Base-by-base conservation (phyloP, 2,113 vertebrate genomes). In the Bambusicola thoracicus region DNA sequence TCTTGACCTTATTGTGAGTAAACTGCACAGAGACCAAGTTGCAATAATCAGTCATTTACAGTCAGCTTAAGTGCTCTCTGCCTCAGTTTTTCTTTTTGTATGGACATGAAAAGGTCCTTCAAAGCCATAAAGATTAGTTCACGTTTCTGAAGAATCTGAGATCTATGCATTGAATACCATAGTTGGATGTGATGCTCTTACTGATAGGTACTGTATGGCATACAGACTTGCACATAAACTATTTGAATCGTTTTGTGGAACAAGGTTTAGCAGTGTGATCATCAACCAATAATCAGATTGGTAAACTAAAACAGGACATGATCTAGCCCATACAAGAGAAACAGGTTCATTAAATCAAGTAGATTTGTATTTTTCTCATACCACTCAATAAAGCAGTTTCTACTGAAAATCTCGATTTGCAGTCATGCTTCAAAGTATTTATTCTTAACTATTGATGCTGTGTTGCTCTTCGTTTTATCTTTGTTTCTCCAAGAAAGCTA, bases 1-100 rank as follows among this genome's bases (percentile, higher is more conserved):
- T 86, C 92, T 96, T 92, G 92, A 88, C 93, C 8, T 95, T 90
- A 83, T 72, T 93, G 87, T 85, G 76, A 85, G 85, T 80, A 94
- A 94, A 93, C 80, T 70, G 85, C 95, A 92, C 25, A 92, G 93
- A 82, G 94, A 93, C 72, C 0, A 1, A 94, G 51, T 83, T 65
- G 92, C 79, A 63, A 69, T 49, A 94, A 53, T 73, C 76, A 43
- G 61, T 78, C 32, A 95, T 95, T 96, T 96, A 95, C 92, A 93
- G 90, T 92, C 77, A 96, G 62, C 65, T 93, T 48, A 75, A 93
- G 70, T 66, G 76, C 51, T 94, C 69, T 86, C 85, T 90, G 73
- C 87, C 80, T 91, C 73, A 49, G 80, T 92, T 91, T 72, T 63
- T 56, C 59, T 84, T 40, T 80, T 85, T 61, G 73, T 83, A 93